Base-by-base conservation (phyloP, 2,113 vertebrate genomes). In the Stegastes partitus region DNA sequence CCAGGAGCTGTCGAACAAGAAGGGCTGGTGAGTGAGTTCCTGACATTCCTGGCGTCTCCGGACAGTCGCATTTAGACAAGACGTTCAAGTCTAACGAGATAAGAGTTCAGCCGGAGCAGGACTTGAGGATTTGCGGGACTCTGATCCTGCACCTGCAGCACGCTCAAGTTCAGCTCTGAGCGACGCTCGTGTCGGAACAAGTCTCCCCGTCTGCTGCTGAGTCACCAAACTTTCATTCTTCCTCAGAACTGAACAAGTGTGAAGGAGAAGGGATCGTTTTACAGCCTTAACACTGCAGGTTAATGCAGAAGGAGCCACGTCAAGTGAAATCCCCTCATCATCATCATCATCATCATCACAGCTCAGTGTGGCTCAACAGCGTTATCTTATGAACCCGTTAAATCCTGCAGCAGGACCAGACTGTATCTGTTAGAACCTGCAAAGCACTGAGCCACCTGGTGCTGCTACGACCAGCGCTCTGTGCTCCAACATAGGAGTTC, bases 1-100 rank as follows among this genome's bases (percentile, higher is more conserved):
- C 58, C 83, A 95, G 0, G 97, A 98, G 78, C 89, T 99, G 87
- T 97, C 96, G 47, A 96, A 96, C 0, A 97, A 98, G 92, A 96
- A 96, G 70, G 96, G 96, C 82, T 94, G 96, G 98, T 99, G 86
- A 97, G 97, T 91, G 22, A 19, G 44, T 23, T 28, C 1, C 37
- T 44, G 3, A 39, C 11, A 18, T 37, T 22, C 9, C 12, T 0
- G 0, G 31, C 3, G 22, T 61, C 5, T 61, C 11, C 6, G 18
- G 14, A 23, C 10, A 68, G 39, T 72, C 21, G 11, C 57, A 49
- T 81, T 59, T 51, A 65, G 49, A 51, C 77, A 47, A 67, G 42
- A 68, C 34, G 49, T 66, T 81, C 31, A 55, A 54, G 70, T 72
- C 55, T 45, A 37, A 21, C 0, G 1, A 21, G 34, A 4, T 18